Evolutionary conservation across 2,888 invertebrate genomes (phyloP).

Genomic region (Erebia epiphron): DNA sequence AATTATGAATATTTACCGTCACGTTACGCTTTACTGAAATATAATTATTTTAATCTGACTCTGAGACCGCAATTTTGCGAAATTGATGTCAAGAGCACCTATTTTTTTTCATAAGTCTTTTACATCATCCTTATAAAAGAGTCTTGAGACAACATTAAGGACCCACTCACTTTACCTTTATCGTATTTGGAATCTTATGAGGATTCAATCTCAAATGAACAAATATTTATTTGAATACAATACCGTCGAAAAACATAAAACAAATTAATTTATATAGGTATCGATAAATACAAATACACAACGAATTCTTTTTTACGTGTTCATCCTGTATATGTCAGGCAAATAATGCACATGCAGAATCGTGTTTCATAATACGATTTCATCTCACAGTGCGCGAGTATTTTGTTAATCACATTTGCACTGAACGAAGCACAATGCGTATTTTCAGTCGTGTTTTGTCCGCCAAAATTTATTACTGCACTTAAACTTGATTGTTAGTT

Average conservation of each 20-base stretch:
- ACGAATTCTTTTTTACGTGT: constrained; percentile 16
- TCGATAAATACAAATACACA: constrained; percentile 15
- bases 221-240: not conserved
- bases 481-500: constrained; percentile 48
- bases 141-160: constrained; percentile 36
- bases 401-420: constrained; percentile 46
- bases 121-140: constrained; percentile 39
- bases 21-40: constrained; percentile 71
- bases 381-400: constrained; percentile 42
- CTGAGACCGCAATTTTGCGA: constrained; percentile 64
- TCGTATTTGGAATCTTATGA: constrained; percentile 8
- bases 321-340: constrained; percentile 26
- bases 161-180: constrained; percentile 31
- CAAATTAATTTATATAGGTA: constrained; percentile 11
- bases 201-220: constrained; percentile 3
- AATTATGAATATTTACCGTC: constrained; percentile 78
- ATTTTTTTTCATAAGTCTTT: constrained; percentile 46
- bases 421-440: constrained; percentile 44
- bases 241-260: constrained; percentile 9
- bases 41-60: constrained; percentile 76
- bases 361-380: constrained; percentile 38
- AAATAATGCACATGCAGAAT: constrained; percentile 38
- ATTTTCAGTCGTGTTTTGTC: constrained; percentile 45
- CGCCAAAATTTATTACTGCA: constrained; percentile 45
- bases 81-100: constrained; percentile 65